Base-by-base conservation (phyloP, 1,140 invertebrate species). In the Mylabris phalerata region DNA sequence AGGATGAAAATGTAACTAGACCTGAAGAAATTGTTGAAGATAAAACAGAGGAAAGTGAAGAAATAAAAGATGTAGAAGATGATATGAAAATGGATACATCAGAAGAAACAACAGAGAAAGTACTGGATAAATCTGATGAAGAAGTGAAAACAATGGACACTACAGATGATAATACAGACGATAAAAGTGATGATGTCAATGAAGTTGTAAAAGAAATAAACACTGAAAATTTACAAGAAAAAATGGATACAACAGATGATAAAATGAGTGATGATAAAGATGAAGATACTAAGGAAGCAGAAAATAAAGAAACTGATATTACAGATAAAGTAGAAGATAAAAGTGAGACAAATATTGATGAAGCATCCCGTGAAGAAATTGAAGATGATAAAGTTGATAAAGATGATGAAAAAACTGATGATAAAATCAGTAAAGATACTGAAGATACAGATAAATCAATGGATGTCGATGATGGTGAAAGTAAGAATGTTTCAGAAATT, bases 301-400 rank as follows among this genome's bases (percentile, higher is more conserved):
- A 54, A 19, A 6, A 54, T 4, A 9, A 43, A 45, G 10, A 13
- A 38, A 24, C 9, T 10, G 41, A 32, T 19, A 19, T 19, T 1
- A 19, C 19, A 7, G 54, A 48, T 48, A 11, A 9, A 40, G 27
- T 3, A 13, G 26, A 7, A 13, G 55, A 48, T 39, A 32, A 48
- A 56, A 13, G 25, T 48, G 55, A 56, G n/a, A 24, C 47, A 19
- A 55, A 55, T 25, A 32, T 47, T 47, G 11, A 26, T 4, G 50
- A 44, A 42, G 9, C 9, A 42, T 9, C 11, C 41, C 9, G 50
- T 4, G 26, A 32, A 48, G 32, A 11, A 42, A 13, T 40, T 57
- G 9, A 40, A 44, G 39, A 58, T 10, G 10, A 27, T 25, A 44
- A 46, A 9, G 27, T 11, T 50, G 43, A 25, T 57, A 5, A 24